Evolutionary conservation across 2,113 vertebrate species (phyloP).

Genomic region (Siniperca chuatsi): DNA sequence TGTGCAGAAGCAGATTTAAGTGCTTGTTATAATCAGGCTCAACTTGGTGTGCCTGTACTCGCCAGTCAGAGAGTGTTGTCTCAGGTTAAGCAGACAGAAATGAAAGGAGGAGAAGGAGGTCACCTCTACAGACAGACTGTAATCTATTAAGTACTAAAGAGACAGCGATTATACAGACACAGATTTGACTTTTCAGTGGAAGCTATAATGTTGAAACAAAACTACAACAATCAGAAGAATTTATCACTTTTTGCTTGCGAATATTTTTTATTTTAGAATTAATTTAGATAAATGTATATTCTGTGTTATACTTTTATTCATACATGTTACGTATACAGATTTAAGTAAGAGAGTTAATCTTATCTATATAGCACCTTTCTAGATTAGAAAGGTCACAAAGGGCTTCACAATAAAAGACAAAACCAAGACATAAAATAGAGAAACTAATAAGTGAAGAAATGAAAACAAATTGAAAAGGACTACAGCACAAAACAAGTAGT

Average conservation of each 20-base stretch:
- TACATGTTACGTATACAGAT: not conserved
- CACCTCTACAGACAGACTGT: slow-evolving; percentile 71
- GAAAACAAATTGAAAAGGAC: not conserved
- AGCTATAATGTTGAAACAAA: not conserved
- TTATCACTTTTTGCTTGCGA: not conserved
- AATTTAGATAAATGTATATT: not conserved
- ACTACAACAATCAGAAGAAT: not conserved
- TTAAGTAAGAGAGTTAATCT: too few relatives aligned
- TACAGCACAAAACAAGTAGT: not conserved
- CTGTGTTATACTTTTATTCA: not conserved
- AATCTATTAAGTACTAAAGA: slow-evolving; percentile 54
- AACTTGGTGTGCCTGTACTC: slow-evolving; percentile 67
- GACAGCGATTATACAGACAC: slow-evolving; percentile 17
- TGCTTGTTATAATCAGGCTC: slow-evolving; percentile 82
- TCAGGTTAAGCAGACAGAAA: slow-evolving; percentile 71
- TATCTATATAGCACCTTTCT: not conserved
- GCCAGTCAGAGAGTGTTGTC: slow-evolving; percentile 66
- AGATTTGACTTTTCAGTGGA: slow-evolving; percentile 9
- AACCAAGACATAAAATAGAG: not conserved
- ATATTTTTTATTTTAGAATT: not conserved
- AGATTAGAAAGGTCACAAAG: not conserved
- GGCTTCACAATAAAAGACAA: not conserved
- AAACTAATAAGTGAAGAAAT: not conserved
- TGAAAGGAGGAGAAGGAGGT: slow-evolving; percentile 75
- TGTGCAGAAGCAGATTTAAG: slow-evolving; percentile 75